Base-by-base conservation (phyloP, 2,797 vertebrate species). In the Lateolabrax maculatus region DNA sequence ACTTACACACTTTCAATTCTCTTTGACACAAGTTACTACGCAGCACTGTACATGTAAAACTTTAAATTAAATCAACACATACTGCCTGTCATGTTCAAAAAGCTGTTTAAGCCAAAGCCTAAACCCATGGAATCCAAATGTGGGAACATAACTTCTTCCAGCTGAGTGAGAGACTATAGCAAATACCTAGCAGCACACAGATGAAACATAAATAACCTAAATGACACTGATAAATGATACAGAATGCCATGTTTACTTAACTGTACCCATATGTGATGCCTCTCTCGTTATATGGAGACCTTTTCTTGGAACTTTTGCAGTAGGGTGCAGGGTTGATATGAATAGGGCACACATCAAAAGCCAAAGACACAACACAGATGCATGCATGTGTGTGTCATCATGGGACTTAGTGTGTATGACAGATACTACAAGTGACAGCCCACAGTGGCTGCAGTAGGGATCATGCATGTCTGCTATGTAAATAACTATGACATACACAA, bases 381-480 rank as follows among this genome's bases (percentile, higher is more conserved):
- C 29, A 67, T 63, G 76, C 21, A 65, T 48, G 68, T 15, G 77
- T 57, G 65, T 88, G 85, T 90, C 89, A 83, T 87, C 72, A 56
- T 10, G 5, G 62, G 83, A 53, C 69, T 89, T 79, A 72, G 39
- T 29, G 69, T 34, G 58, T 63, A 60, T 81, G 88, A 87, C 68
- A 75, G 72, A 84, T 65, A 79, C 31, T 67, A 70, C 18, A 55
- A 68, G 49, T 57, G 67, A 79, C 65, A 84, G 73, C 37, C 31
- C 34, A 37, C 44, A 65, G 68, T 64, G 80, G 78, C 89, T 82
- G 72, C 77, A 61, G 72, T 0, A 2, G 70, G 67, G 80, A 84
- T 87, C 84, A 83, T 41, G 63, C 58, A 77, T 71, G 82, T 78
- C 85, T 84, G 85, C 84, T 84, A 85, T 92, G 73, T 70, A 79